Evolutionary conservation across 2,113 vertebrate genomes (phyloP).

Genomic region (Prochilodus magdalenae): DNA sequence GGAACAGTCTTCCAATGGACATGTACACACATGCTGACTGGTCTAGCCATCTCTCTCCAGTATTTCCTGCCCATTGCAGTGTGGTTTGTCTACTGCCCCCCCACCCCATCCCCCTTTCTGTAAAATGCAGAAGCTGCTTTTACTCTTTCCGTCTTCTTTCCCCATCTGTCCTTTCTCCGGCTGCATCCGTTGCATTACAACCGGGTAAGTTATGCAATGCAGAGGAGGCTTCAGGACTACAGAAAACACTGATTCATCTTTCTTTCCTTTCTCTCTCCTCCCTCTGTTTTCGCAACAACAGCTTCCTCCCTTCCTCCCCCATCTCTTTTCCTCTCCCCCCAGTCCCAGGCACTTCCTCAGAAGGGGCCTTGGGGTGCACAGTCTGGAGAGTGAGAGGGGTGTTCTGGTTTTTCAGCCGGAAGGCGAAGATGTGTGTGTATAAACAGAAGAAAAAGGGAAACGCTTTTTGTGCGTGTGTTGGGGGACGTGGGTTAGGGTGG

Average conservation of each 20-base stretch:
- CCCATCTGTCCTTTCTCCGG: no score
- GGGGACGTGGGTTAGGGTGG: background rate
- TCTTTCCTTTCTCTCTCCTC: background rate
- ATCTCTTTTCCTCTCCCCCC: background rate
- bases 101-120: no score
- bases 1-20: no score
- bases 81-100: background rate
- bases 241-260: background rate
- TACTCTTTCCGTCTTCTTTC: no score
- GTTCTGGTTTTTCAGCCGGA: background rate
- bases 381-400: background rate
- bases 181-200: no score
- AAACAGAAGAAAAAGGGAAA: background rate
- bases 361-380: background rate
- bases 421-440: background rate
- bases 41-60: no score
- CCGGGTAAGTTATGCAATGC: no score
- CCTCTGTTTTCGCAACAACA: background rate
- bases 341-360: slow-evolving; percentile 11
- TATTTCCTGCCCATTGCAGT: no score
- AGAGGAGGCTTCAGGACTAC: no score
- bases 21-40: no score
- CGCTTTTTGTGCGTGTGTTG: background rate
- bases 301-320: background rate
- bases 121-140: no score